Evolutionary conservation across 1,140 invertebrate genomes (phyloP).

Genomic region (Penaeus indicus): DNA sequence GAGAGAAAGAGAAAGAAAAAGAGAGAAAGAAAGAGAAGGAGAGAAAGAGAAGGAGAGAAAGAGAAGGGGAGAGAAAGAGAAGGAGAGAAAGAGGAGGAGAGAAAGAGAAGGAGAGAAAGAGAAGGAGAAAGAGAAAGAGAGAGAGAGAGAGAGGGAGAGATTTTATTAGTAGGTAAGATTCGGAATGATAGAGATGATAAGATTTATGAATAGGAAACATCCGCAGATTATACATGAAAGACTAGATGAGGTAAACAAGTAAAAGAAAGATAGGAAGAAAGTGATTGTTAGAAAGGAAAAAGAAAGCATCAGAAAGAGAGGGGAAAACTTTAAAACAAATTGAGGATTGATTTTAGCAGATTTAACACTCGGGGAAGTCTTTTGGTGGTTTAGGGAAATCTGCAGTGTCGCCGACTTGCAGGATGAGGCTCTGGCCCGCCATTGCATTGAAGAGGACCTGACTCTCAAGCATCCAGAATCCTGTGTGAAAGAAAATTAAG

Average conservation of each 20-base stretch:
- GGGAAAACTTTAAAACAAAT: neutral
- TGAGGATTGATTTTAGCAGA: neutral
- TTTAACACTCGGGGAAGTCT: slow-evolving; percentile 4
- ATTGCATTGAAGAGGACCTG: slow-evolving; percentile 92
- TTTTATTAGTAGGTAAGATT: neutral
- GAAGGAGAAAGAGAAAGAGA: neutral
- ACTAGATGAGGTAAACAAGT: neutral
- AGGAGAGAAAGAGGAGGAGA: too few relatives aligned
- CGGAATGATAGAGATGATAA: neutral
- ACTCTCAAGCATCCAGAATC: slow-evolving; percentile 92
- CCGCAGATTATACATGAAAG: neutral
- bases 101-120: neutral
- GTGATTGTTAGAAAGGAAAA: neutral
- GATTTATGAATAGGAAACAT: neutral
- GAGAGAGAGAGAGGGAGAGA: slow-evolving; percentile 4
- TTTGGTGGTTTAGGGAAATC: slow-evolving; percentile 71
- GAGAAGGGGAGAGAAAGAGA: neutral
- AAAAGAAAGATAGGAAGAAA: neutral
- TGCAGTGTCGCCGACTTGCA: slow-evolving; percentile 78
- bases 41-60: neutral
- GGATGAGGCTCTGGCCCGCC: slow-evolving; percentile 87
- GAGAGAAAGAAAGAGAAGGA: neutral
- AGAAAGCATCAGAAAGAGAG: neutral
- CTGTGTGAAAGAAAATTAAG: slow-evolving; percentile 70
- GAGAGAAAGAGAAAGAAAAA: neutral